Percentiles rank a stretch among this genome's conserved stretches.
phyloP scores from a whole-genome alignment of 2,113 vertebrate species.

The Eretmochelys imbricata region DNA sequence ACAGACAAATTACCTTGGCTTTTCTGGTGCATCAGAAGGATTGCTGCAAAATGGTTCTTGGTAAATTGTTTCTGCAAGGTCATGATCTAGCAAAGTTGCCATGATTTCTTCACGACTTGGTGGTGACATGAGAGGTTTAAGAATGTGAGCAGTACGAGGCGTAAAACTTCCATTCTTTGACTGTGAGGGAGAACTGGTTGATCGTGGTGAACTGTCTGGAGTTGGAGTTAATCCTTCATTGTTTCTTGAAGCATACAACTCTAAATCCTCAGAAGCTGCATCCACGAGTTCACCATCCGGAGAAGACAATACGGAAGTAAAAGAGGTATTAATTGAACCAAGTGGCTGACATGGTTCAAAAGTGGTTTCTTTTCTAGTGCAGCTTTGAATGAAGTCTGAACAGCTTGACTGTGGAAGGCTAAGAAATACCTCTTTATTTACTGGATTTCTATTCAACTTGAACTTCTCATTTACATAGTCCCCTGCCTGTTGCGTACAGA shows the following conservation, averaged over 20 bases:
- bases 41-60: constrained; percentile 98
- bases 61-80: constrained; percentile 93
- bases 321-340: constrained; percentile 86
- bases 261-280: constrained; percentile 82
- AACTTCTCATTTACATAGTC: constrained; percentile 78
- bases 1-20: constrained; percentile 86
- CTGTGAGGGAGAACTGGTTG: constrained; percentile 92
- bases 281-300: constrained; percentile 89
- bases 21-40: constrained; percentile 93
- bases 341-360: constrained; percentile 82
- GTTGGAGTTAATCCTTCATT: constrained; percentile 89
- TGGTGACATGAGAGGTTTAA: constrained; percentile 98
- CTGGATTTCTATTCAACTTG: constrained; percentile 80
- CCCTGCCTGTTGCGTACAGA: constrained; percentile 76
- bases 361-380: constrained; percentile 81
- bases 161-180: constrained; percentile 86
- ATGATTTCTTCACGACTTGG: constrained; percentile 96
- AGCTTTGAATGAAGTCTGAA: constrained; percentile 89
- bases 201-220: constrained; percentile 94
- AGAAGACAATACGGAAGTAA: constrained; percentile 87
- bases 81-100: constrained; percentile 89
- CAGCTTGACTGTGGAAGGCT: constrained; percentile 83
- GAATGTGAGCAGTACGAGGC: constrained; percentile 87
- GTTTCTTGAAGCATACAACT: constrained; percentile 83
- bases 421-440: constrained; percentile 85